Percentiles rank a stretch among this genome's conserved stretches.
Evolutionary conservation across 1,140 invertebrate species (phyloP).

Genomic region (Gerris buenoi): DNA sequence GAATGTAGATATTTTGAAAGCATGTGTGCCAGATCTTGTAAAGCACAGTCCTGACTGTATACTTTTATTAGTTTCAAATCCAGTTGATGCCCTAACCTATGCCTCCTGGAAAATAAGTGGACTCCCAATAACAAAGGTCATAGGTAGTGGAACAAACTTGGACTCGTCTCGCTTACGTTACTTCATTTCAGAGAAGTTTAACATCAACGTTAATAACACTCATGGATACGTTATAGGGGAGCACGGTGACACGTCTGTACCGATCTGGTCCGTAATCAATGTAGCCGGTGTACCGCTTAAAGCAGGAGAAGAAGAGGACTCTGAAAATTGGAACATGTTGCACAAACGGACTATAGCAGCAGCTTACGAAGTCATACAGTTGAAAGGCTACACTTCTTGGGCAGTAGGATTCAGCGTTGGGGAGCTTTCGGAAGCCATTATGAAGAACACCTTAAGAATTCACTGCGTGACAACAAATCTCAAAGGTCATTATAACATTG

Average conservation of each 20-base stretch:
- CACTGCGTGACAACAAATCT: conserved; percentile 67
- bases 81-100: conserved; percentile 79
- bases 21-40: conserved; percentile 63
- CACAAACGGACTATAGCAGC: conserved; percentile 61
- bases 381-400: conserved; percentile 83
- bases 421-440: conserved; percentile 50
- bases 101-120: conserved; percentile 87
- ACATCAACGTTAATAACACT: conserved; percentile 61
- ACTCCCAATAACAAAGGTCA: conserved; percentile 65
- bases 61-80: conserved; percentile 75
- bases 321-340: conserved; percentile 64
- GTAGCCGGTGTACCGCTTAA: conserved; percentile 72
- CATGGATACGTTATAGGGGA: conserved; percentile 83
- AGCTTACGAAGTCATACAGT: conserved; percentile 73
- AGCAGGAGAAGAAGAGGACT: conserved; percentile 55
- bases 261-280: conserved; percentile 85
- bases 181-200: conserved; percentile 62
- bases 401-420: conserved; percentile 74
- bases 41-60: conserved; percentile 74
- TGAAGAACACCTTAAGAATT: conserved; percentile 59
- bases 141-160: conserved; percentile 81
- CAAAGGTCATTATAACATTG: conserved; percentile 32
- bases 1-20: conserved; percentile 78
- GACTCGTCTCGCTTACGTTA: conserved; percentile 83
- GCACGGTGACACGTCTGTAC: conserved; percentile 71